Conservation (phyloP, 1,140 invertebrate genomes). For the Acromyrmex charruanus region DNA sequence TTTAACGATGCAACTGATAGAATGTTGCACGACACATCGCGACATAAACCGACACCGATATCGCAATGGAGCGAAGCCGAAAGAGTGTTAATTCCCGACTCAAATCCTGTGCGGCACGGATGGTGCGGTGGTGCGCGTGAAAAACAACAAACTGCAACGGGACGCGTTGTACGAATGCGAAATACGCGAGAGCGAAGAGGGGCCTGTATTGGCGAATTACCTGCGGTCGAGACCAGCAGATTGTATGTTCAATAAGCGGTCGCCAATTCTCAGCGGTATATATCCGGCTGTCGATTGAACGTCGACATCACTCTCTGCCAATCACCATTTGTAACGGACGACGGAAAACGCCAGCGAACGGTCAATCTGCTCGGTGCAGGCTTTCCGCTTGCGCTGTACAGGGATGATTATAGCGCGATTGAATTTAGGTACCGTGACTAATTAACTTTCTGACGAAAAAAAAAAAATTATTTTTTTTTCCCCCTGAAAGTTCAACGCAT, state of each 20-base stretch:
- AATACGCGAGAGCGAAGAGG: conserved; percentile 19
- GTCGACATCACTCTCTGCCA: conserved; percentile 63
- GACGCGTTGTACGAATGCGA: conserved; percentile 41
- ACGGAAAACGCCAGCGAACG: conserved; percentile 52
- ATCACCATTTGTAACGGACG: conserved; percentile 62
- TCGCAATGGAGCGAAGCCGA: conserved; percentile 28
- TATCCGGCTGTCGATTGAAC: conserved; percentile 61
- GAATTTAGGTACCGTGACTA: conserved; percentile 31
- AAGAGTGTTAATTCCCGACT: conserved; percentile 50
- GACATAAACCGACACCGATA: conserved; percentile 30
- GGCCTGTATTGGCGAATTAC: conserved; percentile 42
- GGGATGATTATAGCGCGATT: conserved; percentile 35
- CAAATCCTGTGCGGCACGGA: conserved; percentile 21
- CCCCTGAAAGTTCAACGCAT: background rate
- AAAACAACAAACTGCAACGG: conserved; percentile 57
- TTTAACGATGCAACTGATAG: conserved; percentile 32
- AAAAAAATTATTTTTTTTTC: background rate
- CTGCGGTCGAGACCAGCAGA: conserved; percentile 44
- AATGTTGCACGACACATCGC: conserved; percentile 13
- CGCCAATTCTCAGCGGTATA: conserved; percentile 61
- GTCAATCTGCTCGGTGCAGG: conserved; percentile 34
- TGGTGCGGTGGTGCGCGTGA: conserved; percentile 29
- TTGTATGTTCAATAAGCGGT: conserved; percentile 61
- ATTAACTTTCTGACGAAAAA: conserved; percentile 16
- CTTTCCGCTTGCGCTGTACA: conserved; percentile 6